Base-by-base conservation (phyloP, 2,888 invertebrate species). In the Matsumyia berberina region DNA sequence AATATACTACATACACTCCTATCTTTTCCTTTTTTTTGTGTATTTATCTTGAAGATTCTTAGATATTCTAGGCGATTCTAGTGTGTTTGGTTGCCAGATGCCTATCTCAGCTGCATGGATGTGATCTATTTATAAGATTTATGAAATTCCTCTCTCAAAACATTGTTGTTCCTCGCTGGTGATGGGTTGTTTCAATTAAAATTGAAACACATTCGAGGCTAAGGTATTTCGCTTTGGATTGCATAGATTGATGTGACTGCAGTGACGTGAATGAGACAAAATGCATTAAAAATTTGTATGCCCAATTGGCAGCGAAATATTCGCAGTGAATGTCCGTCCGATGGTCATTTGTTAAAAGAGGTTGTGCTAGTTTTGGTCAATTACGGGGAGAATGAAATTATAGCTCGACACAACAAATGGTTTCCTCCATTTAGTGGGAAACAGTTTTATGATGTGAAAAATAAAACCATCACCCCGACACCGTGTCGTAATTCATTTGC, bases 61-160 rank as follows among this genome's bases (percentile, higher is more conserved):
- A 57, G 58, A 81, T 62, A 39, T 81, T 81, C 80, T 80, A 62
- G 69, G 64, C 46, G 67, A 24, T 72, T 82, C 57, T 69, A 39
- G 33, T 33, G 33, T 33, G 35, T 53, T 49, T 17, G 24, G 24
- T 70, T 62, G 55, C 57, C 70, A 77, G 77, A 70, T 60, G 66
- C 31, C 44, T 64, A 29, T 44, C 67, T 72, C 7, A 3, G 19
- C 46, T 49, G 55, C 60, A 49, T 72, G 78, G 49, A 29, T 67
- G 67, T 8, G 29, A 5, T 66, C 69, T 82, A 82, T 77, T 82
- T 72, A 51, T 77, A 82, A 42, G 46, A 82, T 82, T 77, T 82
- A 72, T 81, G 62, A 81, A 70, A 8, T 17, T 49, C 35, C 11
- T 42, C n/a, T 42, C n/a, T 35, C 3, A 31, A 60, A 42, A 33